Evolutionary conservation across 2,797 vertebrate genomes (phyloP), one percentile per base, ranked within the genome.

Genomic region (Pseudomugil tenellus): DNA sequence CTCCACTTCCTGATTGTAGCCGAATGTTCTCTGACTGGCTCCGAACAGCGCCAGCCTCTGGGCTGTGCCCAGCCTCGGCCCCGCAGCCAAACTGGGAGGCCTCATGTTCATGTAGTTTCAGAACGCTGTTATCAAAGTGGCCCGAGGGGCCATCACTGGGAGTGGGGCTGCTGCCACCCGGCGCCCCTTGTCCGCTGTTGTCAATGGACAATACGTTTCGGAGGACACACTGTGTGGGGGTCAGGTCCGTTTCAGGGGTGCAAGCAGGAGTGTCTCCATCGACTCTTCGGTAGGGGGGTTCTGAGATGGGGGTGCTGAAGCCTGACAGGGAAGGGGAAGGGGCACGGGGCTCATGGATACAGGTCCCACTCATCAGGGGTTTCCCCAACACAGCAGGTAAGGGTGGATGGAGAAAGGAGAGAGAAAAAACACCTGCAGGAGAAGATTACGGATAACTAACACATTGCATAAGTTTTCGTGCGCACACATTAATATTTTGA

Each of bases 301-400:
- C 96, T 1, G 95, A 95, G 70, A 96, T 91, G 29, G 96, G 94
- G 60, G 96, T 95, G 78, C 93, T 95, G 78, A 96, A 96, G 79
- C 95, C 95, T 80, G 95, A 96, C 71, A 97, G 96, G 89, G 96
- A 97, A 41, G 96, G 96, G 80, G 96, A 98, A 57, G 95, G 96
- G 73, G 96, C 96, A 35, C 94, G 95, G 85, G 96, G 95, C 90
- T 98, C 96, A 87, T 97, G 96, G 87, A 97, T 93, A 92, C 97
- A 98, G 90, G 97, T 97, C 90, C 92, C 91, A 91, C 92, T 94
- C 93, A 94, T 94, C 89, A 84, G 93, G 90, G 86, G 91, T 74
- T 89, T 83, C 87, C 86, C 89, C 90, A 87, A 89, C 90, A 86
- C 87, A 43, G 81, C 87, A 71, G 89, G 84, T 90, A 65, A 88